phyloP scores from a whole-genome alignment of 2,113 vertebrate genomes.

The Balaenoptera acutorostrata region DNA sequence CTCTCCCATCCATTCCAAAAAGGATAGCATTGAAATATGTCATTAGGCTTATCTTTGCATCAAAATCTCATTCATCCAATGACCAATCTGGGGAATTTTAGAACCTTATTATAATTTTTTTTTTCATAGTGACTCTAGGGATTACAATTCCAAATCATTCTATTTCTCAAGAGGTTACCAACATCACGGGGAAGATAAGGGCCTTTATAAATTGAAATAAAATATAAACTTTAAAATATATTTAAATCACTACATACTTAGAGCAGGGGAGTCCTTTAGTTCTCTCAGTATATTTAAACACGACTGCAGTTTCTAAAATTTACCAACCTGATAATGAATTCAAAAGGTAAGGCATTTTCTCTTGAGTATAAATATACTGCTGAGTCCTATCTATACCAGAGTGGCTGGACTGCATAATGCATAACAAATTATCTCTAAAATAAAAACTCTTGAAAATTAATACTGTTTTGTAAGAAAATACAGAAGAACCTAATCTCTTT shows the following conservation, averaged over 20 bases:
- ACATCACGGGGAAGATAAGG: slow-evolving; percentile 31
- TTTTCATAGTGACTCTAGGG: neutral
- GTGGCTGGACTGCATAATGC: neutral
- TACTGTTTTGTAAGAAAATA: neutral
- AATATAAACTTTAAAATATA: slow-evolving; percentile 22
- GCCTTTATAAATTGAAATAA: slow-evolving; percentile 57
- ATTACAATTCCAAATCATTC: slow-evolving; percentile 58
- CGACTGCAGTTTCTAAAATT: neutral
- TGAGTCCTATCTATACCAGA: neutral
- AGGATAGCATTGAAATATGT: slow-evolving; percentile 59
- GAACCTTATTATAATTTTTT: slow-evolving; percentile 52
- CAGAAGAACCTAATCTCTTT: neutral
- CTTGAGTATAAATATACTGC: neutral
- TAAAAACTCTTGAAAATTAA: neutral
- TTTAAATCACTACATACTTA: slow-evolving; percentile 15
- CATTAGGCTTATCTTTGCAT: slow-evolving; percentile 63
- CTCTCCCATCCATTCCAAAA: slow-evolving; percentile 61
- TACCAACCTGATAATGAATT: neutral
- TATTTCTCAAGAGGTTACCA: slow-evolving; percentile 27
- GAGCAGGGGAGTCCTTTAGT: neutral
- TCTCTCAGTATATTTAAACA: neutral
- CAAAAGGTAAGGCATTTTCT: neutral
- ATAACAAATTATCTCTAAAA: neutral
- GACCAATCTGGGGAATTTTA: slow-evolving; percentile 61
- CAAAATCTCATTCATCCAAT: slow-evolving; percentile 74